These are phyloP conservation scores for Bucorvus abyssinicus DNA, from an alignment of 2,797 vertebrate species.

Conservation along the genomic window DNA sequence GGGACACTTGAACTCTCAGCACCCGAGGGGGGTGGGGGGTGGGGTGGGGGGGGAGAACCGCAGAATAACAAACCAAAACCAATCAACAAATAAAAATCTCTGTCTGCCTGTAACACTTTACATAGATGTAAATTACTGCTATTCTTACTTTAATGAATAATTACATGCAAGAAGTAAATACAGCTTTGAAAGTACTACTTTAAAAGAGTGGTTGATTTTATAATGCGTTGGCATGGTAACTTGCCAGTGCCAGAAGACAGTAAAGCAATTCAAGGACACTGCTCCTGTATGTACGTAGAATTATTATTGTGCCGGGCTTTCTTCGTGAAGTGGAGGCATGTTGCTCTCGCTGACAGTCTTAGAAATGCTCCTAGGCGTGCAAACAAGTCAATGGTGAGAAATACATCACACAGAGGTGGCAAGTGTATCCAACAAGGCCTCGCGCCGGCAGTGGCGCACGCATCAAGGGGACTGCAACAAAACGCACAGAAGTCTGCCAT, in stretches of 20 bases:
- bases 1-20: constrained; percentile 53
- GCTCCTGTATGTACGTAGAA: not conserved
- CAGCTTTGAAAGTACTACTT: constrained; percentile 58
- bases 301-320: not conserved
- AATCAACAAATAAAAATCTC: constrained; percentile 7
- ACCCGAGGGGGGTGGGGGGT: not conserved
- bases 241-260: not conserved
- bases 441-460: not conserved
- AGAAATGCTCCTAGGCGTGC: not conserved
- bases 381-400: not conserved
- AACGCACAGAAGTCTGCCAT: not conserved
- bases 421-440: not conserved
- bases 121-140: constrained; percentile 65
- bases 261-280: not conserved
- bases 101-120: constrained; percentile 43
- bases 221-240: constrained; percentile 63
- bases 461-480: not conserved
- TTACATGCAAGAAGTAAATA: constrained; percentile 71
- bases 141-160: constrained; percentile 73
- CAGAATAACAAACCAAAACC: constrained; percentile 52
- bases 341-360: not conserved
- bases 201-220: constrained; percentile 52
- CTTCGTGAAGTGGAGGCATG: not conserved
- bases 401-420: not conserved
- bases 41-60: not conserved